Conservation (phyloP, 2,888 invertebrate genomes). For the Yponomeuta cagnagella region DNA sequence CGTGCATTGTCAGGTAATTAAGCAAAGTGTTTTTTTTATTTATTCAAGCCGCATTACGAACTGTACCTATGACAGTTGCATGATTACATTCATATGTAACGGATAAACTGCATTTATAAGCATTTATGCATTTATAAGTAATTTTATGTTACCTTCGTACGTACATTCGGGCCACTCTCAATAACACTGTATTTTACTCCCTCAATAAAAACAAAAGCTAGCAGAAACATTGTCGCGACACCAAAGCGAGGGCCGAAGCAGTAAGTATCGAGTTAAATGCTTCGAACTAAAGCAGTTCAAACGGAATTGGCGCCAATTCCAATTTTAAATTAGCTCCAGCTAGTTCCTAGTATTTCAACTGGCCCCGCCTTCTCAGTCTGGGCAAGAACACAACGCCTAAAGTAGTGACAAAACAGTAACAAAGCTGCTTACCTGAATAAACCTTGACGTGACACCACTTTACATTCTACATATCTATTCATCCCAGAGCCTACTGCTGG, state of each 20-base stretch:
- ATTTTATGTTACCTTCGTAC: neutral
- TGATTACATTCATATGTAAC: too few relatives aligned
- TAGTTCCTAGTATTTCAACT: neutral
- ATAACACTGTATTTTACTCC: neutral
- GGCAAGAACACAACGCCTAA: neutral
- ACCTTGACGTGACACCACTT: neutral
- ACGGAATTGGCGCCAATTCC: constrained; percentile 43
- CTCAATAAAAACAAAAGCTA: neutral
- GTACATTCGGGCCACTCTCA: neutral
- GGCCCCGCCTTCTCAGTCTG: neutral
- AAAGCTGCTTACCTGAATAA: neutral
- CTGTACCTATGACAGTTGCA: too few relatives aligned
- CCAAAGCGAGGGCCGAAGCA: neutral
- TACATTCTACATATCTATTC: too few relatives aligned
- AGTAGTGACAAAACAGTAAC: neutral
- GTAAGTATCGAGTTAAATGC: neutral
- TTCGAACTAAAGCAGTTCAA: constrained; percentile 11
- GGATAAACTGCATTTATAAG: too few relatives aligned
- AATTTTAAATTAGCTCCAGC: constrained; percentile 18
- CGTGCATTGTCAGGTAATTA: too few relatives aligned
- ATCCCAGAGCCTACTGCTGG: too few relatives aligned
- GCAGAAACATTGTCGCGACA: neutral
- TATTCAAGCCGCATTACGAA: too few relatives aligned
- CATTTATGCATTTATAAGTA: too few relatives aligned
- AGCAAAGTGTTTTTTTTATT: too few relatives aligned